A percentile compares a stretch with the other conserved stretches of the same genome.
Conservation (phyloP, 2,113 vertebrate genomes). For the Capreolus pygargus region DNA sequence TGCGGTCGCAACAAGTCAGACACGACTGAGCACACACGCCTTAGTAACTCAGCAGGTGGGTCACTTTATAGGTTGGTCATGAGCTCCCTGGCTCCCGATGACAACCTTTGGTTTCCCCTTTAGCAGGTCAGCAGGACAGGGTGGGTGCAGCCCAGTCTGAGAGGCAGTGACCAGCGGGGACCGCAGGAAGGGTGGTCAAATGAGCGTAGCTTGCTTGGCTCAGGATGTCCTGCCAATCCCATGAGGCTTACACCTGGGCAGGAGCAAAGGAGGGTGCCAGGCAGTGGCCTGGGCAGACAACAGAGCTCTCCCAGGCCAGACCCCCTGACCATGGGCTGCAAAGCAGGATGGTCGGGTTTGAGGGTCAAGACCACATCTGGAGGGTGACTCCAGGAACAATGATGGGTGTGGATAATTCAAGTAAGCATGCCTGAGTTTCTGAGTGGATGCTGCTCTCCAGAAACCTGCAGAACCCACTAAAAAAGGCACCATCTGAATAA, state of each 20-base stretch:
- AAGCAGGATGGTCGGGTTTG: neutral
- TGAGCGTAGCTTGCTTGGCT: neutral
- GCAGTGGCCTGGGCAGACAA: neutral
- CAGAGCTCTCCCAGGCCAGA: neutral
- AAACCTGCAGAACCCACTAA: neutral
- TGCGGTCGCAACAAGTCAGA: rapidly evolving
- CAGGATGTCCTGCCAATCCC: neutral
- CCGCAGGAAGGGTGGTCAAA: neutral
- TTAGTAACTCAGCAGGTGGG: neutral
- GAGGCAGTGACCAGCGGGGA: neutral
- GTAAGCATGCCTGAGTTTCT: neutral
- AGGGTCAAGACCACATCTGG: neutral
- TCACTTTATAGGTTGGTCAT: neutral
- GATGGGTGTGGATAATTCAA: too few species aligned
- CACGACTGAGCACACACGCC: neutral
- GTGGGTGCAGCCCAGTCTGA: neutral
- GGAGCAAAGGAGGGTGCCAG: neutral
- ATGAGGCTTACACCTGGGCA: neutral
- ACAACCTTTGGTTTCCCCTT: neutral
- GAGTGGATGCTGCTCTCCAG: neutral
- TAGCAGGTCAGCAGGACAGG: neutral
- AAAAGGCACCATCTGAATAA: neutral
- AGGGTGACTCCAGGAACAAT: neutral
- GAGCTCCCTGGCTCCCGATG: neutral
- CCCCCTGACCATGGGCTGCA: rapidly evolving